phyloP scores from a whole-genome alignment of 2,888 invertebrate species.

The Catocala sponsa region DNA sequence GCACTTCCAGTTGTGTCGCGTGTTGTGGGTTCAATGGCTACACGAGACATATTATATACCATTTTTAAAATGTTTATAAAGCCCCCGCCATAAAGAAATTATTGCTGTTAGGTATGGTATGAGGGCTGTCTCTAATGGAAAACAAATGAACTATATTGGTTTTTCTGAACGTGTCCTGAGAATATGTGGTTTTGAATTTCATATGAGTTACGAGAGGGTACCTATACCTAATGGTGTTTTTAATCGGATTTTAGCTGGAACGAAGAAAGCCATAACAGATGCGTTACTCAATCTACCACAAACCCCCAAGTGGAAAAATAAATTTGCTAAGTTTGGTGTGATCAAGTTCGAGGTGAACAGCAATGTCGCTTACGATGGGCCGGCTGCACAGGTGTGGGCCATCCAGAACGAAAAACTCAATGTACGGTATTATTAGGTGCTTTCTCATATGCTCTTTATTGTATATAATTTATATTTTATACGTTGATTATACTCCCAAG shows the following conservation, averaged over 20 bases:
- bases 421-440: conserved; percentile 86
- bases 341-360: conserved; percentile 80
- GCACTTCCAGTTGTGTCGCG: too few relatives aligned
- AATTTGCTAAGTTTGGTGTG: conserved; percentile 83
- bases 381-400: conserved; percentile 85
- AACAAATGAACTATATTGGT: too few relatives aligned
- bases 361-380: conserved; percentile 81
- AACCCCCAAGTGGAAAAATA: conserved; percentile 72
- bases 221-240: too few relatives aligned
- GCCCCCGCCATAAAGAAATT: too few relatives aligned
- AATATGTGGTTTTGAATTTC: too few relatives aligned
- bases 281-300: conserved; percentile 76
- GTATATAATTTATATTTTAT: conserved; percentile 82
- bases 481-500: conserved; percentile 77
- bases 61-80: too few relatives aligned
- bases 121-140: too few relatives aligned
- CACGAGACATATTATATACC: too few relatives aligned
- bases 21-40: too few relatives aligned
- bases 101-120: too few relatives aligned
- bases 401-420: conserved; percentile 83
- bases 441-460: conserved; percentile 71
- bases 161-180: too few relatives aligned
- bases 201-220: too few relatives aligned
- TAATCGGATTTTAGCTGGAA: conserved; percentile 68
- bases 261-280: conserved; percentile 74